Base-by-base conservation (phyloP, 2,888 invertebrate genomes). In the Auanema freiburgensis region DNA sequence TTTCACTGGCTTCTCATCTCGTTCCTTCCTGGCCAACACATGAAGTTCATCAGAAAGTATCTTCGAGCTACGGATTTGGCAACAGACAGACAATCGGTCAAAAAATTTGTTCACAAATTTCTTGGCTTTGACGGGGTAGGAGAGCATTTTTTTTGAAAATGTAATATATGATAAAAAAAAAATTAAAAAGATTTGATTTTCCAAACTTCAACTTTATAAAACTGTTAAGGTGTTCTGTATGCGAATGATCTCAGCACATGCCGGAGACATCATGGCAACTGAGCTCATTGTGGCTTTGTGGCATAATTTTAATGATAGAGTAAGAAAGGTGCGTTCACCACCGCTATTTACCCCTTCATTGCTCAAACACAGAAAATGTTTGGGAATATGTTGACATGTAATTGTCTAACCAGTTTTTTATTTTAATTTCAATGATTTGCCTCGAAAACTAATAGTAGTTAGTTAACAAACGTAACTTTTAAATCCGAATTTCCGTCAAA, bases 101-200 rank as follows among this genome's bases (percentile, higher is more conserved):
- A 83, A 67, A 83, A 83, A 69, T 83, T 83, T 69, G 83, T 83
- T 53, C 82, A 83, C 74, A 84, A 84, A 61, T 84, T 83, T 65
- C 77, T 83, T 43, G 83, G 83, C 54, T 80, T 74, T 58, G 83
- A 83, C 66, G 74, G 74, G 56, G 74, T 74, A 57, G 51, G 67
- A 49, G n/a, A n/a, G 18, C 40, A 11, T 42, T n/a, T 49, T 24
- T 57, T 25, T 5, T n/a, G n/a, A n/a, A 25, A 14, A 46, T 8
- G 4, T 21, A 46, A 46, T 21, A 46, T 3, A 3, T 46, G 46
- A 46, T 46, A 55, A 55, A 16, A 10, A 40, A 25, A 6, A 16
- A 55, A 55, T 14, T 41, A 5, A 59, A 63, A 66, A 53, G 59
- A 56, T 43, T 50, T 46, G 46, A 18, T 5, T 14, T 24, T 14